Base-by-base conservation (phyloP, 2,797 vertebrate species). In the Sebastes flavidus region DNA sequence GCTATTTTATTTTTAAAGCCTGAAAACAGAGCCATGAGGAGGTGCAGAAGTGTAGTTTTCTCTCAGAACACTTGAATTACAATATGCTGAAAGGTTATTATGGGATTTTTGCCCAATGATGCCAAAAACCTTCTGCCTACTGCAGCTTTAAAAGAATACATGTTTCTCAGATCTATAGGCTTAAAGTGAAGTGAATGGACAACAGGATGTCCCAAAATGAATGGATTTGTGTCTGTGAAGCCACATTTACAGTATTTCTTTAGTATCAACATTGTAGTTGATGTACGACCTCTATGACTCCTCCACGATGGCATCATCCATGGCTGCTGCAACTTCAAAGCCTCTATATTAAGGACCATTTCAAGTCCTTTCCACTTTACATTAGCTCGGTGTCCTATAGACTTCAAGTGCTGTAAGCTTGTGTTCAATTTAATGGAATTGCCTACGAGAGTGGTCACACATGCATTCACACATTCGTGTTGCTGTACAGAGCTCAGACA, bases 401-500 rank as follows among this genome's bases (percentile, higher is more conserved):
- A 38, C 36, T 59, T 65, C 34, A 34, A 77, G 65, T 63, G 25
- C 61, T 63, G 9, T 8, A 18, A 5, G 56, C 22, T 32, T 32
- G 34, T 11, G 27, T 62, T 63, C 14, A 71, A 7, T 63, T 36
- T 34, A 59, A 77, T 54, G 18, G 24, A 22, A 60, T 59, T 72
- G 16, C 58, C 7, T 38, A 6, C 25, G 29, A 68, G 38, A 65
- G 22, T 6, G 25, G 22, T n/a, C 58, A 73, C 55, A 65, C 10
- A 49, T 25, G 27, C 25, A 13, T 60, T 75, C 29, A n/a, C 65
- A 68, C 46, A 32, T 65, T 25, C 61, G 52, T 49, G 66, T 6
- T 58, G 22, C 49, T n/a, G 20, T 54, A 59, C 60, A 36, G 18
- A 77, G 52, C 49, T 54, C 77, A 60, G 65, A 62, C 74, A 71